These are phyloP conservation scores for Odontophorus gujanensis DNA, from an alignment of 2,113 vertebrate genomes.

Conservation along the genomic window DNA sequence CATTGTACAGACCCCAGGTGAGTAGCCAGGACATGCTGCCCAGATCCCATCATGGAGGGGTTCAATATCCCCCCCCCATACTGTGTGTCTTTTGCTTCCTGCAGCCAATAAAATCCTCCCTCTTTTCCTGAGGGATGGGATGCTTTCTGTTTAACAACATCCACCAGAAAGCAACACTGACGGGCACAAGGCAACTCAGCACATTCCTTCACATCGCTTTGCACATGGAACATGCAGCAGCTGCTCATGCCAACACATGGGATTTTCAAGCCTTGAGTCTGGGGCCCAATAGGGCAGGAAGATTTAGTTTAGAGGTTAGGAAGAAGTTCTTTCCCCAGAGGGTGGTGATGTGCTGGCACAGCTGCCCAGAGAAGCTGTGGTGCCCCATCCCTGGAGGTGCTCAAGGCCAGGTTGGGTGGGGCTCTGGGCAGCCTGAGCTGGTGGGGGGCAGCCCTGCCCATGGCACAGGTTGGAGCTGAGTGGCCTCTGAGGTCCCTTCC, in stretches of 20 bases:
- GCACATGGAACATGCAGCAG: background rate
- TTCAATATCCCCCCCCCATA: background rate
- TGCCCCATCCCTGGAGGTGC: too few relatives aligned
- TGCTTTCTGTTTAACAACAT: background rate
- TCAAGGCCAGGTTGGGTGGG: too few relatives aligned
- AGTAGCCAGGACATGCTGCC: background rate
- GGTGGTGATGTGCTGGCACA: too few relatives aligned
- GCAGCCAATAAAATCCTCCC: background rate
- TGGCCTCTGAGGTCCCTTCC: too few relatives aligned
- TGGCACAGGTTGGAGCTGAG: too few relatives aligned
- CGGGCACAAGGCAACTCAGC: background rate
- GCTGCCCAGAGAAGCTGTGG: too few relatives aligned
- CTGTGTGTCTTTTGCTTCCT: background rate
- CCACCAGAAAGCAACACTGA: background rate
- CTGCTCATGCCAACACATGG: background rate
- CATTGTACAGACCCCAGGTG: background rate
- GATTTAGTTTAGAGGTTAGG: too few relatives aligned
- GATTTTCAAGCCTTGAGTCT: background rate
- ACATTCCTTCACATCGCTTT: background rate
- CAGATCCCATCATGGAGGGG: background rate
- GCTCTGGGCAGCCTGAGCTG: too few relatives aligned
- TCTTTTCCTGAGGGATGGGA: slow-evolving; percentile 12
- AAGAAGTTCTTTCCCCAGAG: too few relatives aligned
- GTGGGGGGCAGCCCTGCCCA: too few relatives aligned
- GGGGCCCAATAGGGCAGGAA: background rate